Evolutionary conservation across 2,113 vertebrate species (phyloP), one percentile per base, ranked within the genome.

Genomic region (Fulica atra): DNA sequence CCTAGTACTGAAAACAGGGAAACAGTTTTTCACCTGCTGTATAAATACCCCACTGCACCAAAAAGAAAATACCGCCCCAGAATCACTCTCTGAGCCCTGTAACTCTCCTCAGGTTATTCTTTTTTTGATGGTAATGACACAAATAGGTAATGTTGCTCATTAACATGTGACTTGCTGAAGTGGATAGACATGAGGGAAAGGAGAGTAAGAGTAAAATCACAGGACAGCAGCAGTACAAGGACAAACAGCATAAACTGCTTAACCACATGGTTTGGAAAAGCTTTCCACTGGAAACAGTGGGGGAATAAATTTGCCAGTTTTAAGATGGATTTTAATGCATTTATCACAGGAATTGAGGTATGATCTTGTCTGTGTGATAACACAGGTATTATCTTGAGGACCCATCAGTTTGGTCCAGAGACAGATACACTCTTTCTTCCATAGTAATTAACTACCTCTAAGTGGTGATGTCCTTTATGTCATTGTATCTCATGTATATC

Each of bases 361-460:
- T 0, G 3, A 83, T 35, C 69, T 66, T 21, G n/a, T 69, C 36
- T 77, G 73, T 65, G 35, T 63, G 64, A 33, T 73, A 86, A 81
- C 1, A 1, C n/a, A 74, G 31, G 38, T 50, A 63, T 16, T 53
- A 46, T 57, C 50, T 46, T 14, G 25, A 92, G 48, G 65, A 68
- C 26, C 24, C 31, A 66, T 36, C 24, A 51, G 18, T 40, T 69
- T 73, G 36, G 70, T 86, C 54, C 40, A 23, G 74, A 77, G 71
- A 92, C 36, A 74, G 46, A 71, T 11, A 51, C 89, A 51, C 64
- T 94, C 68, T 51, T 71, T 66, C 56, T 81, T 87, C 82, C 64
- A 74, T 9, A 71, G 69, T 89, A 95, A 97, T 92, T 95, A 96
- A 81, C 44, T 42, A 20, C 21, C 78, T 69, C 66, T 88, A 81